Conservation (phyloP, 2,113 vertebrate species). For the Lophura nycthemera region DNA sequence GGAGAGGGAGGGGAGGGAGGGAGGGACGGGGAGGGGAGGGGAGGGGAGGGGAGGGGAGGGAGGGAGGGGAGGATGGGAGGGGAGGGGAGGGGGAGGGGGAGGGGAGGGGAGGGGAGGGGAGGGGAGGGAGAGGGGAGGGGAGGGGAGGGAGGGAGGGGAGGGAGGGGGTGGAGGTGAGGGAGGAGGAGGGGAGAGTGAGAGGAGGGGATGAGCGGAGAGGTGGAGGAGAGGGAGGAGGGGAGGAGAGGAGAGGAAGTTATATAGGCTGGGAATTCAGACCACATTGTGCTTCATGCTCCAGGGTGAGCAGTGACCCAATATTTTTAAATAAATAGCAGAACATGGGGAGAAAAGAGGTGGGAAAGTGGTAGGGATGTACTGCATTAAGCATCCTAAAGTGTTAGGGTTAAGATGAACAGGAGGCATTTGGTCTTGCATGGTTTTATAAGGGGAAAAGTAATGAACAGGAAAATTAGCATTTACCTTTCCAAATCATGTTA, state of each 20-base stretch:
- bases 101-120: too few relatives aligned
- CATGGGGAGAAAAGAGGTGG: background rate
- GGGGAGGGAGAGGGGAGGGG: too few relatives aligned
- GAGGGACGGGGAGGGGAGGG: too few relatives aligned
- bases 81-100: too few relatives aligned
- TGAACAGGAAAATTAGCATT: background rate
- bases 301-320: background rate
- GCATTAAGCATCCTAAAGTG: background rate
- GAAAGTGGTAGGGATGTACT: background rate
- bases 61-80: too few relatives aligned
- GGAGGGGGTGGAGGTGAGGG: too few relatives aligned
- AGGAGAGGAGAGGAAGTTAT: background rate
- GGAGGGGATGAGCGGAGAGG: too few relatives aligned
- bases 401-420: conserved; percentile 5
- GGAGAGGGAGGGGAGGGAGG: too few relatives aligned
- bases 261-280: background rate
- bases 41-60: too few relatives aligned
- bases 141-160: too few relatives aligned
- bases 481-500: background rate
- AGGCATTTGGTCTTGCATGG: background rate
- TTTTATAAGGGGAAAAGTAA: background rate
- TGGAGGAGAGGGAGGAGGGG: too few relatives aligned
- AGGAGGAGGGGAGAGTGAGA: too few relatives aligned
- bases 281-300: background rate
- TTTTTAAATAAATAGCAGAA: background rate